Evolutionary conservation across 2,113 vertebrate genomes (phyloP).

Genomic region (Phycodurus eques): DNA sequence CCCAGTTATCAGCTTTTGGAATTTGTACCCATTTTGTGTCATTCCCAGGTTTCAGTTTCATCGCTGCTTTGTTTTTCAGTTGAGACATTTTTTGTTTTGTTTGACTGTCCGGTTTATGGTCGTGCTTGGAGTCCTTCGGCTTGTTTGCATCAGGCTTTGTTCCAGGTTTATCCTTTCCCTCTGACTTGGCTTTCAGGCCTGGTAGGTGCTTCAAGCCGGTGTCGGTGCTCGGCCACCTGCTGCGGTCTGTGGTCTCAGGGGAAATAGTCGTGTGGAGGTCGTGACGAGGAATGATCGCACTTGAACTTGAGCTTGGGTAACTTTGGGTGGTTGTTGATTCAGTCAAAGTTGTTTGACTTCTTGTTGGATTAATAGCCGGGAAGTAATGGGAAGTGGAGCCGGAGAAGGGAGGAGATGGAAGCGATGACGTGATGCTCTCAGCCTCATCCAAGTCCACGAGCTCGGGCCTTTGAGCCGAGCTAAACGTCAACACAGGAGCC

Average conservation of each 20-base stretch:
- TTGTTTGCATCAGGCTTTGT: constrained; percentile 31
- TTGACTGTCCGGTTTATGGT: constrained; percentile 35
- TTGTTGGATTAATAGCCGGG: constrained; percentile 27
- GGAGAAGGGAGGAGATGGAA: constrained; percentile 24
- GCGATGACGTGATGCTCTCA: constrained; percentile 36
- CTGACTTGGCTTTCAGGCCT: constrained; percentile 8
- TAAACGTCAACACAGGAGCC: constrained; percentile 23
- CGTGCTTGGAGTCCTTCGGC: constrained; percentile 32
- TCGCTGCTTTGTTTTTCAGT: constrained; percentile 23
- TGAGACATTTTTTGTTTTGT: constrained; percentile 18
- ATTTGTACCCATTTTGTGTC: constrained; percentile 2
- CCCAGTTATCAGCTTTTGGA: constrained; percentile 8
- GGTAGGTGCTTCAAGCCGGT: constrained; percentile 10
- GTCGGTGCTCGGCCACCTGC: constrained; percentile 10
- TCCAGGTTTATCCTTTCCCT: constrained; percentile 26
- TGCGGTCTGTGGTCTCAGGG: neutral
- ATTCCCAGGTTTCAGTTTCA: constrained; percentile 28
- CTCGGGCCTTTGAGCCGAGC: constrained; percentile 18
- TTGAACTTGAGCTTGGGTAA: constrained; percentile 5
- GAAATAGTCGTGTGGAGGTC: constrained; percentile 17
- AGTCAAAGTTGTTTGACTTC: constrained; percentile 10
- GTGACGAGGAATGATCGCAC: neutral
- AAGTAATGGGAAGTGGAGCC: constrained; percentile 29
- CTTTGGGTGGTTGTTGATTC: constrained; percentile 15
- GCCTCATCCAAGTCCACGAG: constrained; percentile 26